Base-by-base conservation (phyloP, 2,888 invertebrate genomes). In the Synanthedon andrenaeformis region DNA sequence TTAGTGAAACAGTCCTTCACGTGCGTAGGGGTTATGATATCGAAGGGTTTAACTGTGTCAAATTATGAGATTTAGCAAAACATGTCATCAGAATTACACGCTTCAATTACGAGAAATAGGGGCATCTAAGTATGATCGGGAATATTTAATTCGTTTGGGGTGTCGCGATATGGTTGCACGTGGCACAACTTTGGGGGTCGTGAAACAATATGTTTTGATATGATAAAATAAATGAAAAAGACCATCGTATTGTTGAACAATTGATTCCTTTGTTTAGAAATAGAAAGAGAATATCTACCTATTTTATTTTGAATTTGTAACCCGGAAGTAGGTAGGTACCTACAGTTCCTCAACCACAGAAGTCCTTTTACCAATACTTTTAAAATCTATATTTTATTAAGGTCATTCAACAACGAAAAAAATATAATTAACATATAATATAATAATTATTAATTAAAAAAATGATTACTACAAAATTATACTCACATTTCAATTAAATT, bases 31-130 rank as follows among this genome's bases (percentile, higher is more conserved):
- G 6, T 35, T 10, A 28, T 8, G 8, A 35, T 10, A 10, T 8
- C 35, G 35, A 35, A 35, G 35, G 35, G 35, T 61, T 70, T 67
- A 72, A 68, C 78, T 69, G 67, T 74, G 79, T 82, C 83, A 81
- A 82, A 83, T 83, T 80, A 84, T 75, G 69, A 73, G 83, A 82
- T 78, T 81, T 79, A 79, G 73, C 74, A 79, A 79, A 85, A 85
- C 81, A 84, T 82, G 80, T 85, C 82, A 75, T 67, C 74, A 68
- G 72, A 70, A 83, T 86, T 84, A 83, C 77, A 76, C 82, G 86
- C 76, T 81, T 76, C 82, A 84, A 83, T 86, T 82, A 82, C 71
- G 61, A 52, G 59, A 50, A 55, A 57, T 59, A 64, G 69, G 71
- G 72, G 66, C 23, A 23, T 1, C 35, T 35, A 35, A 35, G 35